These are phyloP conservation scores for Nomada hirtipes DNA, from an alignment of 2,888 invertebrate genomes.

Conservation along the genomic window DNA sequence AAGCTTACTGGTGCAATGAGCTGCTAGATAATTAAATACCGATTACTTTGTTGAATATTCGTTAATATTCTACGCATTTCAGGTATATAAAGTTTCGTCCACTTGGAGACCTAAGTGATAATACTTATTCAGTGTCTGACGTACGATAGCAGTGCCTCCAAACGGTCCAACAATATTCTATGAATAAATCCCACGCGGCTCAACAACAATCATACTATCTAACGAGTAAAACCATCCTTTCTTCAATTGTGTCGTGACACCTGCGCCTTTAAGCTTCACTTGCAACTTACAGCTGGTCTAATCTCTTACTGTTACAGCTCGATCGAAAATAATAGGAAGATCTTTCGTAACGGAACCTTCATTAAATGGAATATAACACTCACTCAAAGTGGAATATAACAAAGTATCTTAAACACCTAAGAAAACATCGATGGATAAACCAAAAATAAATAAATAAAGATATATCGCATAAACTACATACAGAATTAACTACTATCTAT, in stretches of 20 bases:
- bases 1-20: conserved; percentile 57
- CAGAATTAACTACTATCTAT: neutral
- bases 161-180: conserved; percentile 34
- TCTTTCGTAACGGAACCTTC: neutral
- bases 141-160: conserved; percentile 34
- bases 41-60: conserved; percentile 27
- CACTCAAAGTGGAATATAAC: neutral
- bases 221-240: neutral
- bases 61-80: conserved; percentile 31
- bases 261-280: conserved; percentile 5
- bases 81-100: conserved; percentile 27
- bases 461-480: neutral
- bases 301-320: neutral
- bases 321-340: neutral
- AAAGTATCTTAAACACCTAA: neutral
- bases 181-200: neutral
- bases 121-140: conserved; percentile 28
- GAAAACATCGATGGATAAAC: neutral
- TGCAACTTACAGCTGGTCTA: neutral
- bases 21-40: conserved; percentile 49
- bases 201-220: neutral
- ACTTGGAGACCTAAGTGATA: conserved; percentile 43
- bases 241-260: neutral
- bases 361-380: neutral
- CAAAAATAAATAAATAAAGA: neutral